Evolutionary conservation across 2,113 vertebrate genomes (phyloP).

Genomic region (Hiodon tergisus): DNA sequence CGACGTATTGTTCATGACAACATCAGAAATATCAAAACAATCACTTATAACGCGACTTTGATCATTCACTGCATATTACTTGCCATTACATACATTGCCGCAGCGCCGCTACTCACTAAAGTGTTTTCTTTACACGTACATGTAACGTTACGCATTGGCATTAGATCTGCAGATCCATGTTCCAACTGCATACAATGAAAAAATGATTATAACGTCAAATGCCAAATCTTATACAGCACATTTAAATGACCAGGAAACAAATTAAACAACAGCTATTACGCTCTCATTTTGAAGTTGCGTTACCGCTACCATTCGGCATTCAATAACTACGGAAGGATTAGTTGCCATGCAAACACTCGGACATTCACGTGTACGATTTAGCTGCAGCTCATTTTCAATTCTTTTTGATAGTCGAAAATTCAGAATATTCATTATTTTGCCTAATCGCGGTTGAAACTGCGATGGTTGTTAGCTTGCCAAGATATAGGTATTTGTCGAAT

Average conservation of each 20-base stretch:
- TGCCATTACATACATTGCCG: background rate
- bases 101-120: background rate
- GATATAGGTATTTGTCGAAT: too few species aligned
- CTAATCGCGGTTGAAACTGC: too few species aligned
- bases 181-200: background rate
- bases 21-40: constrained; percentile 2
- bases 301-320: background rate
- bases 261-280: background rate
- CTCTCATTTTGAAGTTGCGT: background rate
- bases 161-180: background rate
- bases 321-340: background rate
- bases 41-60: background rate
- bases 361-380: background rate
- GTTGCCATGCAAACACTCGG: constrained; percentile 3
- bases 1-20: background rate
- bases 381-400: background rate
- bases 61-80: background rate
- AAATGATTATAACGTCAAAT: background rate
- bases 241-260: background rate
- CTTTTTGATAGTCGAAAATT: too few species aligned
- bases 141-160: background rate
- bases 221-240: too few species aligned
- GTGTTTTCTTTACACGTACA: background rate
- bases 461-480: too few species aligned
- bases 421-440: too few species aligned